Base-by-base conservation (phyloP, 2,113 vertebrate genomes). In the Anoura caudifer region DNA sequence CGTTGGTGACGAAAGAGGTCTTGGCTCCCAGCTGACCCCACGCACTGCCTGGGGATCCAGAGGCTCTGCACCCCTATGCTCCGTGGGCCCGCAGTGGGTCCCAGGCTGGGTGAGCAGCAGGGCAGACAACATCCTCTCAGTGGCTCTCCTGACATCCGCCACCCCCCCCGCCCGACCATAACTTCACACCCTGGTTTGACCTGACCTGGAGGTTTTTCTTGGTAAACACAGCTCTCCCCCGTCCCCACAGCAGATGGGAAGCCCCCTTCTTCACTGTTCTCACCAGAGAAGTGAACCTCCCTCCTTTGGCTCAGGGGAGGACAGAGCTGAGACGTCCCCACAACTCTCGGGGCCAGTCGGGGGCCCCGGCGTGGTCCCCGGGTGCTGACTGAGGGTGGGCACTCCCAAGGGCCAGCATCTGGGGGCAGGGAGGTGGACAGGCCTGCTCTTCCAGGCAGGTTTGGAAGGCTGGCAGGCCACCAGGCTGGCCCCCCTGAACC, bases 91-190 rank as follows among this genome's bases (percentile, higher is more conserved):
- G 5, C 11, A 19, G 7, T 28, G 63, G 52, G 45, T 26, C 80
- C 56, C 2, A 3, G 65, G 6, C 14, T 33, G 82, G 43, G 4
- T 15, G 7, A 41, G 33, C 33, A 24, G 22, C 70, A 0, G 15
- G 13, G 47, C 76, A 70, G 70, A 76, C 5, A 10, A 13, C 14
- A 15, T 22, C 81, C 33, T 56, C 56, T 47, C 31, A 8, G 28
- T 10, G 11, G 52, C 33, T 80, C 56, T 16, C 47, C 7, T 5
- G 0, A n/a, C 2, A 43, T 61, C 67, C 4, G 2, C 38, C 5
- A 22, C 10, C 33, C 16, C 45, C 2, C 7, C 17, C 17, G 5
- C 19, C 54, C 56, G 1, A 47, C 33, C 4, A 0, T 19, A 61
- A n/a, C 41, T 41, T 91, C 63, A 63, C 43, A 80, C 24, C 69